phyloP scores from a whole-genome alignment of 1,140 invertebrate species.

The Zaprionus taronus region DNA sequence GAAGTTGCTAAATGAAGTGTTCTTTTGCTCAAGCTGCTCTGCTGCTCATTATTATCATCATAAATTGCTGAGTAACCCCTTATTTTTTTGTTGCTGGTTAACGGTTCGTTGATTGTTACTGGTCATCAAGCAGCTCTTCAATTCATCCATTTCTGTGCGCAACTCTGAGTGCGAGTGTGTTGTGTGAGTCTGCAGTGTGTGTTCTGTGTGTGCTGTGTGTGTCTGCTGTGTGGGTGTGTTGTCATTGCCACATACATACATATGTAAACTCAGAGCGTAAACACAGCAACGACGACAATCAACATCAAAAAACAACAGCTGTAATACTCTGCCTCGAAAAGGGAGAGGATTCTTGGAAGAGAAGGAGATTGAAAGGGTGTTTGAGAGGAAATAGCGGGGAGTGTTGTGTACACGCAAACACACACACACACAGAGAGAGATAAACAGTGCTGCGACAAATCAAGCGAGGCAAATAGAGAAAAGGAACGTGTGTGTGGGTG shows the following conservation, averaged over 20 bases:
- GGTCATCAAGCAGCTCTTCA: constrained; percentile 47
- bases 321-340: constrained; percentile 21
- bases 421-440: constrained; percentile 6
- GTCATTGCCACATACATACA: constrained; percentile 68
- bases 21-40: not conserved
- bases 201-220: not conserved
- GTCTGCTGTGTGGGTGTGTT: constrained; percentile 21
- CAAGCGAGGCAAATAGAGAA: constrained; percentile 52
- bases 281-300: constrained; percentile 63
- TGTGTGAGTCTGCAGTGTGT: constrained; percentile 1
- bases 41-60: constrained; percentile 10
- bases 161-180: not conserved
- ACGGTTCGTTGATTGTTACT: constrained; percentile 61
- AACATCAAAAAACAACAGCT: constrained; percentile 55
- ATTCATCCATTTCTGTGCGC: constrained; percentile 47
- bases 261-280: constrained; percentile 66
- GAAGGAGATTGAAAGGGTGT: not conserved
- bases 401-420: constrained; percentile 12
- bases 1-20: not conserved
- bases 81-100: constrained; percentile 36
- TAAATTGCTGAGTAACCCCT: constrained; percentile 26
- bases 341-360: not conserved
- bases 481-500: constrained; percentile 12
- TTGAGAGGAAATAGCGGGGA: not conserved
- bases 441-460: constrained; percentile 66